Evolutionary conservation across 2,113 vertebrate species (phyloP).

Genomic region (Gorsachius goisagi): DNA sequence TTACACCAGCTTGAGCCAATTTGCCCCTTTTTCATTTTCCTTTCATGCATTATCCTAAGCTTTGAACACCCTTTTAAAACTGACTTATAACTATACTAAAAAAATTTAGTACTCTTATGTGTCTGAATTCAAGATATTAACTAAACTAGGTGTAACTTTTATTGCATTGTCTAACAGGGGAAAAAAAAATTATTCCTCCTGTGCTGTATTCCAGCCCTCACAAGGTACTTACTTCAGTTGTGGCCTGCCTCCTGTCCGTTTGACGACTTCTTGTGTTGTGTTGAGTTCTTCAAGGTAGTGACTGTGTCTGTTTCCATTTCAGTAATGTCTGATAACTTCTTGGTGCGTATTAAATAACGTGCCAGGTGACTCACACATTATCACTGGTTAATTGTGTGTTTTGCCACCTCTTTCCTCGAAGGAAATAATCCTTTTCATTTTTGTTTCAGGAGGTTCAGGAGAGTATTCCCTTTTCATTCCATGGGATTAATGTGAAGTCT

Average conservation of each 20-base stretch:
- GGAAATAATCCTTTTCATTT: background rate
- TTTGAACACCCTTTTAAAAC: background rate
- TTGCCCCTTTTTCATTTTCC: background rate
- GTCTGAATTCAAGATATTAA: background rate
- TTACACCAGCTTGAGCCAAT: background rate
- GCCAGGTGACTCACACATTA: accelerated
- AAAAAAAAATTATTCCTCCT: background rate
- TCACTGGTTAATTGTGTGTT: background rate
- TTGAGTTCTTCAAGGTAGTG: background rate
- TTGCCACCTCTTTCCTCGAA: background rate
- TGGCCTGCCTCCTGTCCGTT: background rate
- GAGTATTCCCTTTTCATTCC: background rate
- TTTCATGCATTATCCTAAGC: background rate
- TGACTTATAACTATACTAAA: background rate
- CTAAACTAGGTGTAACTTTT: background rate
- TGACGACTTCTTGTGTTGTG: background rate
- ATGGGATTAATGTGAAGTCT: background rate
- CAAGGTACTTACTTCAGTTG: too few species aligned
- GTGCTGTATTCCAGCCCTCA: background rate
- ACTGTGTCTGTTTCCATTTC: background rate
- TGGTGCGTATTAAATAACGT: background rate
- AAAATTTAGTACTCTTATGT: background rate
- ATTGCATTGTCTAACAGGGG: background rate
- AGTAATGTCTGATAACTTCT: background rate
- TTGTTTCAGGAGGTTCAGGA: background rate